Conservation (phyloP, 2,113 vertebrate genomes). For the Tautogolabrus adspersus region DNA sequence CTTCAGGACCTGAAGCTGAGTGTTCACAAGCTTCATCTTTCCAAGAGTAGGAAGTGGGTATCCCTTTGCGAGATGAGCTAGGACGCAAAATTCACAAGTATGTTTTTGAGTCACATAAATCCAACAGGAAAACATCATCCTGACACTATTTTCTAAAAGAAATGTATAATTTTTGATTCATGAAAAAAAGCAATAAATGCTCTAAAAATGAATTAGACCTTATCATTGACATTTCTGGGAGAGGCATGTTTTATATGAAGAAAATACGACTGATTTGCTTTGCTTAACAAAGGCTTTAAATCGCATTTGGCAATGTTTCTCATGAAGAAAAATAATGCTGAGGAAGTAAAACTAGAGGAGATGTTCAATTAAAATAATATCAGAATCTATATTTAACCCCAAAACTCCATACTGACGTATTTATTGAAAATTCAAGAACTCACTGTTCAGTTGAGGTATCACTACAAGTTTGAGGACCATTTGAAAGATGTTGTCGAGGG, state of each 20-base stretch:
- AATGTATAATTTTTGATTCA: too few species aligned
- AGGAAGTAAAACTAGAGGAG: too few species aligned
- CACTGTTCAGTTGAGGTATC: constrained; percentile 79
- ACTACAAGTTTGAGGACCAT: constrained; percentile 71
- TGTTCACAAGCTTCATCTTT: constrained; percentile 80
- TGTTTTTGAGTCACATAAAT: background rate
- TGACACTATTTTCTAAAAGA: background rate
- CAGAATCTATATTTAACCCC: background rate
- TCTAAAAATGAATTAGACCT: background rate
- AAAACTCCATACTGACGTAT: too few species aligned
- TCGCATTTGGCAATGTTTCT: too few species aligned
- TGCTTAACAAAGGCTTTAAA: too few species aligned
- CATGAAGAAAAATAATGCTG: too few species aligned
- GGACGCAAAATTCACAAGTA: background rate
- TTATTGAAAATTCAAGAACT: constrained; percentile 29
- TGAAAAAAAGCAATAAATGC: background rate
- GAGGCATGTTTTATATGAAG: background rate
- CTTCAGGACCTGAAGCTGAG: constrained; percentile 79
- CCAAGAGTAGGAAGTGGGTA: constrained; percentile 81
- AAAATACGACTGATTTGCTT: too few species aligned
- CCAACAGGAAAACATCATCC: background rate
- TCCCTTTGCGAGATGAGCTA: constrained; percentile 75
- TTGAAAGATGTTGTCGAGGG: constrained; percentile 67
- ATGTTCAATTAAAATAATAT: background rate
- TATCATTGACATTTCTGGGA: background rate